phyloP scores from a whole-genome alignment of 2,888 invertebrate genomes.

The Sesia bembeciformis region DNA sequence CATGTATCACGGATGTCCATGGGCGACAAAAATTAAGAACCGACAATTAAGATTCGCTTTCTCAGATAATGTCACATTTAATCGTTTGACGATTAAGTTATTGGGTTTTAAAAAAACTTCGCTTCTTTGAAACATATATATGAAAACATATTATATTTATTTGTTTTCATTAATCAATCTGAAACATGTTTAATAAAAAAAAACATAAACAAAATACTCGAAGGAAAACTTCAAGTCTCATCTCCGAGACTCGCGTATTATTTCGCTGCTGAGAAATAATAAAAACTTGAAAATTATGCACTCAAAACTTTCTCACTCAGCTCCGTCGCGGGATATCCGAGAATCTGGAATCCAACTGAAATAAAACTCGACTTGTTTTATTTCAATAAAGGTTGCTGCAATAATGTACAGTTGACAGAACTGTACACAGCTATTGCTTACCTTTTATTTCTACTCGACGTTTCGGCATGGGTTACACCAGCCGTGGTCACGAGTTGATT shows the following conservation, averaged over 20 bases:
- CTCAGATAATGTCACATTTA: no score
- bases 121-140: no score
- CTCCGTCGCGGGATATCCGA: neutral
- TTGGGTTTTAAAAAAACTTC: no score
- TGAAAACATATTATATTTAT: no score
- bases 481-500: no score
- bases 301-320: slow-evolving; percentile 5
- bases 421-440: no score
- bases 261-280: slow-evolving; percentile 1
- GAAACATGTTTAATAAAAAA: neutral
- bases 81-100: no score
- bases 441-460: no score
- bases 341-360: slow-evolving; percentile 3
- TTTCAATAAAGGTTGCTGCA: no score
- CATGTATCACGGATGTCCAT: neutral
- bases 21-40: neutral
- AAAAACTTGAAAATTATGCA: slow-evolving; percentile 3
- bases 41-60: no score
- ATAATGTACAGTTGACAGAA: no score
- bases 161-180: neutral
- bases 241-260: slow-evolving; percentile 3
- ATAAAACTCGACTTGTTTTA: slow-evolving; percentile 6
- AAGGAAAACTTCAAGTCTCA: neutral
- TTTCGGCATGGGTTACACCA: no score
- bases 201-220: neutral